These are phyloP conservation scores for Zaprionus capensis DNA, from an alignment of 1,140 invertebrate species.

Conservation along the genomic window DNA sequence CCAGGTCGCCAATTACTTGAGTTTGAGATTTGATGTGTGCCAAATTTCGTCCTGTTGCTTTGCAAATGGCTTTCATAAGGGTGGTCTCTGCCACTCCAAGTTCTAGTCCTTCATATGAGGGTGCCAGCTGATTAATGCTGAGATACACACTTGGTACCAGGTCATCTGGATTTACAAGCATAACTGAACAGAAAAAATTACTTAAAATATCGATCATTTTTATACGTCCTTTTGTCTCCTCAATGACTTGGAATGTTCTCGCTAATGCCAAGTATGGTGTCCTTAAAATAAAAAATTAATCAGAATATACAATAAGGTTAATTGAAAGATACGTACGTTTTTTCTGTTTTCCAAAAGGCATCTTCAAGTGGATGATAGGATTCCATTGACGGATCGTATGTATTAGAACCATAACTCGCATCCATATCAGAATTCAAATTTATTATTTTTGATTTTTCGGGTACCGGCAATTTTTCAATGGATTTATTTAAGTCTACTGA, in stretches of 20 bases:
- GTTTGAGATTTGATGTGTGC: constrained; percentile 94
- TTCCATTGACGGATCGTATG: constrained; percentile 91
- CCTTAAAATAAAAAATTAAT: constrained; percentile 83
- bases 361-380: constrained; percentile 96
- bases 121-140: constrained; percentile 97
- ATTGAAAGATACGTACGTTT: constrained; percentile 86
- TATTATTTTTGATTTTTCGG: constrained; percentile 43
- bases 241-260: constrained; percentile 95
- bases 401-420: constrained; percentile 62
- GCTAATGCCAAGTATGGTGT: constrained; percentile 97
- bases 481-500: neutral
- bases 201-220: constrained; percentile 97
- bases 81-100: constrained; percentile 97
- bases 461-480: neutral
- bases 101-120: constrained; percentile 96
- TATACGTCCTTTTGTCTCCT: constrained; percentile 93
- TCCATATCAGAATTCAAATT: constrained; percentile 42
- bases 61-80: constrained; percentile 97
- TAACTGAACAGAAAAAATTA: constrained; percentile 97
- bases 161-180: constrained; percentile 94
- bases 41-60: constrained; percentile 94
- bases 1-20: constrained; percentile 93
- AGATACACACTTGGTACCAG: constrained; percentile 96
- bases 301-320: neutral
- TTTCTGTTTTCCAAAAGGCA: constrained; percentile 92